Conservation (phyloP, 2,797 vertebrate genomes). For the Sebastes itinus region DNA sequence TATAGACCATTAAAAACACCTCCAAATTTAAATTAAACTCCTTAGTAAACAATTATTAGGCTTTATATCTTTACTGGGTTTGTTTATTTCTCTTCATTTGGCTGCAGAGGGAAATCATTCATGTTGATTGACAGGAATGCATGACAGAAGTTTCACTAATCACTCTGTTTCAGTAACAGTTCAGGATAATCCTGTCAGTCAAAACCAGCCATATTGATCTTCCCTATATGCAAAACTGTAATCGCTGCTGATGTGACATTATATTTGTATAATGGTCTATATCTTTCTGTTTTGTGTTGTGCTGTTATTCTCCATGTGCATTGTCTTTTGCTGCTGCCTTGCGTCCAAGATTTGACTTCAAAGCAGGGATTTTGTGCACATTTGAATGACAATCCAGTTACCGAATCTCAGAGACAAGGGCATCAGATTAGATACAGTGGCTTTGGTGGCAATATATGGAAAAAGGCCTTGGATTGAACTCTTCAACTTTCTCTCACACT, state of each 20-base stretch:
- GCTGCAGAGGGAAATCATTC: background rate
- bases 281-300: background rate
- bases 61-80: background rate
- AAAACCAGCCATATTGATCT: background rate
- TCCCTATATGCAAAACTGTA: background rate
- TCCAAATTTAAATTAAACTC: background rate
- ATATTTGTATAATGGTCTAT: background rate
- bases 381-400: conserved; percentile 24
- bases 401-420: background rate
- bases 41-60: background rate
- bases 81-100: conserved; percentile 17
- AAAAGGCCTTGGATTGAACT: conserved; percentile 34
- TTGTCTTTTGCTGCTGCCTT: conserved; percentile 16
- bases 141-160: conserved; percentile 22
- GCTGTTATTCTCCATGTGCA: background rate
- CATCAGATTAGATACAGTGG: conserved; percentile 19
- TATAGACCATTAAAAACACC: background rate
- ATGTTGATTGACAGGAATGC: background rate
- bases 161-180: conserved; percentile 8
- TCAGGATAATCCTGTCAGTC: conserved; percentile 18
- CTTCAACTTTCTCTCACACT: conserved; percentile 28
- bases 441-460: conserved; percentile 2
- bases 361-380: conserved; percentile 29
- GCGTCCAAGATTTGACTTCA: conserved; percentile 30
- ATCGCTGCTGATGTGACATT: background rate